Base-by-base conservation (phyloP, 2,113 vertebrate species). In the Bubo bubo region DNA sequence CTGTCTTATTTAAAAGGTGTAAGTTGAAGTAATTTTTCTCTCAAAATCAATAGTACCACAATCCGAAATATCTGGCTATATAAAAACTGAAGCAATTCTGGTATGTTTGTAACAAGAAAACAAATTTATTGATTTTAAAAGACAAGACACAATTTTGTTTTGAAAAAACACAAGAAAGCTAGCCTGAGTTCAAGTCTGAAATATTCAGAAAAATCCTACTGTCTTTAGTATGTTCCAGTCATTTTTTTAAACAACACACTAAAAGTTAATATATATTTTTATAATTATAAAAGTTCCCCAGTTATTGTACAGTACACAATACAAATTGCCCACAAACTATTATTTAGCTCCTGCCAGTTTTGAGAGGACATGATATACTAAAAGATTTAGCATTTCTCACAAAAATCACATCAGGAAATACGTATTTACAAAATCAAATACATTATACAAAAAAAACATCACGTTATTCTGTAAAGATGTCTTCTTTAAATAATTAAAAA, bases 181-280 rank as follows among this genome's bases (percentile, higher is more conserved):
- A 99, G 98, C 98, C 98, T 99, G 98, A 99, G 98, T 98, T 99
- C 98, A 99, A 98, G 98, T 99, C 98, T 99, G 98, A 99, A 99
- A 99, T 99, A 99, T 99, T 99, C 98, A 99, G 98, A 99, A 99
- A 98, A 98, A 98, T 99, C 98, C 98, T 98, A 98, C 98, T 98
- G 98, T 98, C 98, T 98, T 98, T 98, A 98, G 98, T 98, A 98
- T 98, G 98, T 98, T 98, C 98, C 98, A 98, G 98, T 98, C 98
- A 98, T 98, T 98, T 98, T 97, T 98, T 98, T 98, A 98, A 98
- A 98, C 98, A 98, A 98, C 98, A 98, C 98, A 98, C 98, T 98
- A 98, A 98, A 98, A 98, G 98, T 98, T 98, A 98, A 98, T 98
- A 98, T 98, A 98, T 98, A 98, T 98, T 98, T 98, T 98, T 98